Evolutionary conservation across 2,113 vertebrate species (phyloP).

Genomic region (Neodon shergylaensis): DNA sequence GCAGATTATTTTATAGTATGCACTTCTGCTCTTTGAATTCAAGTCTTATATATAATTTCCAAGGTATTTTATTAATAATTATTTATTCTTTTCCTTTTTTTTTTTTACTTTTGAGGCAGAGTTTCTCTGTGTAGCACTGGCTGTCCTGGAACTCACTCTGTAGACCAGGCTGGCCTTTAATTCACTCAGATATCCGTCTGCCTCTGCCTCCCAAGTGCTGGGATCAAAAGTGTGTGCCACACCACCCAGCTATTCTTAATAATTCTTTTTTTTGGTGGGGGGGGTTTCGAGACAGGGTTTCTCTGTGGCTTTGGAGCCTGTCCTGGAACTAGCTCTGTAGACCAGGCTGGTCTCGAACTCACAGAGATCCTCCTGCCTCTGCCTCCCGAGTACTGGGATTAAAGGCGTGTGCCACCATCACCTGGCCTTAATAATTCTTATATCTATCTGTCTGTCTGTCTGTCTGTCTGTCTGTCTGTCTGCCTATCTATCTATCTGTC

Average conservation of each 20-base stretch:
- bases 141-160: background rate
- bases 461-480: too few relatives aligned
- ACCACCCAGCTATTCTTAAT: background rate
- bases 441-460: too few relatives aligned
- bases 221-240: background rate
- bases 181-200: background rate
- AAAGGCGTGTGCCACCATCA: background rate
- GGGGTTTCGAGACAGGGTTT: too few relatives aligned
- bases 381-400: background rate
- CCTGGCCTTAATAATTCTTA: background rate
- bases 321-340: background rate
- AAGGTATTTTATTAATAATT: background rate
- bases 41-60: background rate
- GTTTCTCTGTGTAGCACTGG: too few relatives aligned
- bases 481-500: too few relatives aligned
- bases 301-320: too few relatives aligned
- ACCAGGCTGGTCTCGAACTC: background rate
- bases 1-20: background rate
- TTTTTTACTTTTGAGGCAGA: background rate
- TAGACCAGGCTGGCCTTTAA: background rate
- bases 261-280: too few relatives aligned
- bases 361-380: background rate
- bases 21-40: background rate
- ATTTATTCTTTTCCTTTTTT: background rate
- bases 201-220: background rate